phyloP scores from a whole-genome alignment of 2,888 invertebrate species.

The Trachelus iudaicus region DNA sequence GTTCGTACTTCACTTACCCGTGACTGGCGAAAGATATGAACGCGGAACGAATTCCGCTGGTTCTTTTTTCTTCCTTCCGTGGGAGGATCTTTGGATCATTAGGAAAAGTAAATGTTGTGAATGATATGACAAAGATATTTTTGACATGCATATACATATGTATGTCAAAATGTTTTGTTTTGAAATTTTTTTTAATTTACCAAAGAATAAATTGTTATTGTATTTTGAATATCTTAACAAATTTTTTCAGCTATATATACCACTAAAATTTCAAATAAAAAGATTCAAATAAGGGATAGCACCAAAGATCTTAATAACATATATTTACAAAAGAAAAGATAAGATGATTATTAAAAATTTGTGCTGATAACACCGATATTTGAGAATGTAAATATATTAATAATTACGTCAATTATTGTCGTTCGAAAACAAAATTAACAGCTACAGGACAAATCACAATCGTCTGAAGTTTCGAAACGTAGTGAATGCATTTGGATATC shows the following conservation, averaged over 20 bases:
- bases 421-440: background rate
- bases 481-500: background rate
- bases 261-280: too few relatives aligned
- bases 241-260: background rate
- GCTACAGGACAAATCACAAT: background rate
- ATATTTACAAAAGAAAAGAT: background rate
- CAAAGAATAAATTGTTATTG: background rate
- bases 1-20: conserved; percentile 29
- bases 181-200: background rate
- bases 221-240: background rate
- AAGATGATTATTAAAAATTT: background rate
- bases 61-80: background rate
- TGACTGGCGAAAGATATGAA: conserved; percentile 17
- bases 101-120: background rate
- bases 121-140: background rate
- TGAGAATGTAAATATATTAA: background rate
- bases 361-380: background rate
- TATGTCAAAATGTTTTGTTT: too few relatives aligned
- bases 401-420: too few relatives aligned
- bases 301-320: background rate
- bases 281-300: background rate
- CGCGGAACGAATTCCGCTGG: background rate
- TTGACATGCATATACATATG: too few relatives aligned
- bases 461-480: background rate
- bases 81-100: background rate